Evolutionary conservation across 2,797 vertebrate genomes (phyloP).

Genomic region (Acanthopagrus latus): DNA sequence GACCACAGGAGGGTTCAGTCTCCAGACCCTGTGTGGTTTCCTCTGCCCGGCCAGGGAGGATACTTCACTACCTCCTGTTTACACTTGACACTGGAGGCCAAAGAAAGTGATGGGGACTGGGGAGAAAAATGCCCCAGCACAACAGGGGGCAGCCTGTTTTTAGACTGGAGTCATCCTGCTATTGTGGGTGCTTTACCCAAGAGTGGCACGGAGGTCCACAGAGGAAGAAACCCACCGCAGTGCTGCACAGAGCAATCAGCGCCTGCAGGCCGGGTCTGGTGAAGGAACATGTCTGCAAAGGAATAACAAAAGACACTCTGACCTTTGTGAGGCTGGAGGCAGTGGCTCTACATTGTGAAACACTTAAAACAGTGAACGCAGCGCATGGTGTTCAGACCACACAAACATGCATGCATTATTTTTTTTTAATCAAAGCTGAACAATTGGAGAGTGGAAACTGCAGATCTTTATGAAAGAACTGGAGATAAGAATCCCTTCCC

Average conservation of each 20-base stretch:
- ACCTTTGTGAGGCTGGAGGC: constrained; percentile 26
- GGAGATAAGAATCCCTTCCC: constrained; percentile 27
- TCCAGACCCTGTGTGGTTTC: constrained; percentile 70
- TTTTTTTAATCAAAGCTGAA: background rate
- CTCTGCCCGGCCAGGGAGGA: constrained; percentile 62
- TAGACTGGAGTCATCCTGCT: constrained; percentile 73
- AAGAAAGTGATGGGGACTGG: constrained; percentile 64
- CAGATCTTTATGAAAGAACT: constrained; percentile 1
- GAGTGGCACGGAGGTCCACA: constrained; percentile 26
- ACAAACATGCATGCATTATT: background rate
- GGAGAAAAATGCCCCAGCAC: constrained; percentile 37
- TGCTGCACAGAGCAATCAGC: constrained; percentile 42
- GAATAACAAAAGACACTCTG: constrained; percentile 34
- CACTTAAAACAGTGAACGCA: constrained; percentile 1
- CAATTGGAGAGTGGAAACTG: constrained; percentile 23
- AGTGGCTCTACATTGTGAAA: constrained; percentile 21
- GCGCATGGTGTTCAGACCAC: background rate
- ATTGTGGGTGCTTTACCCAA: constrained; percentile 67
- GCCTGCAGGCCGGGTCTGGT: constrained; percentile 38
- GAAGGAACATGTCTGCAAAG: constrained; percentile 51
- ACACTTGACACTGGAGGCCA: constrained; percentile 50
- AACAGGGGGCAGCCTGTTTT: constrained; percentile 59
- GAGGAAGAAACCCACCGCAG: constrained; percentile 22
- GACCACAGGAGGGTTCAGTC: constrained; percentile 67
- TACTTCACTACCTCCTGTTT: constrained; percentile 78